phyloP scores from a whole-genome alignment of 1,140 invertebrate genomes.

The Cyphomyrmex costatus region DNA sequence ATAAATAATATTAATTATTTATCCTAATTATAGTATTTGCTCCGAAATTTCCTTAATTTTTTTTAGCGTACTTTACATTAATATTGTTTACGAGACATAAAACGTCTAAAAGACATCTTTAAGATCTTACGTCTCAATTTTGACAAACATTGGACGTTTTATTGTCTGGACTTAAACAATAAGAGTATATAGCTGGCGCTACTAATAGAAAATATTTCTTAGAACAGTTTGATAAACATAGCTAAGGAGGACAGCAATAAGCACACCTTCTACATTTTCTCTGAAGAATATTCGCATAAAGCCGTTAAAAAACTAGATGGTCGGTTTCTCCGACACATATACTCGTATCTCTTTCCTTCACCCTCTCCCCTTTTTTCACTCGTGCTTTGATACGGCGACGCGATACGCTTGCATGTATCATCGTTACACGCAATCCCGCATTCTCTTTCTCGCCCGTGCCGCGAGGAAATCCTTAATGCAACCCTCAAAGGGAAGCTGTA shows the following conservation, averaged over 20 bases:
- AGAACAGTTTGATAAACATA: neutral
- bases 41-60: no score
- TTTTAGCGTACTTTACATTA: no score
- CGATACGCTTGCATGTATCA: conserved; percentile 63
- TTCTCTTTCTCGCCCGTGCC: conserved; percentile 61
- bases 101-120: no score
- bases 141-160: no score
- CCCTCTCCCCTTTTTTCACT: neutral
- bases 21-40: no score
- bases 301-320: conserved; percentile 52
- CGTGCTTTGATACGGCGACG: conserved; percentile 47
- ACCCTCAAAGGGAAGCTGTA: conserved; percentile 61
- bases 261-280: neutral
- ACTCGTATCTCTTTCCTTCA: conserved; percentile 19
- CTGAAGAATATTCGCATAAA: conserved; percentile 6
- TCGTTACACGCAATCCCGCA: conserved; percentile 63
- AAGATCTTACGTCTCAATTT: no score
- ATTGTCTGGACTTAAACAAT: no score
- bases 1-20: no score
- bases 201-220: neutral
- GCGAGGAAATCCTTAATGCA: conserved; percentile 67
- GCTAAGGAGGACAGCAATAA: neutral
- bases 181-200: neutral
- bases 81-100: no score
- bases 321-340: conserved; percentile 8